phyloP scores from a whole-genome alignment of 2,888 invertebrate genomes.

The Metellina segmentata region DNA sequence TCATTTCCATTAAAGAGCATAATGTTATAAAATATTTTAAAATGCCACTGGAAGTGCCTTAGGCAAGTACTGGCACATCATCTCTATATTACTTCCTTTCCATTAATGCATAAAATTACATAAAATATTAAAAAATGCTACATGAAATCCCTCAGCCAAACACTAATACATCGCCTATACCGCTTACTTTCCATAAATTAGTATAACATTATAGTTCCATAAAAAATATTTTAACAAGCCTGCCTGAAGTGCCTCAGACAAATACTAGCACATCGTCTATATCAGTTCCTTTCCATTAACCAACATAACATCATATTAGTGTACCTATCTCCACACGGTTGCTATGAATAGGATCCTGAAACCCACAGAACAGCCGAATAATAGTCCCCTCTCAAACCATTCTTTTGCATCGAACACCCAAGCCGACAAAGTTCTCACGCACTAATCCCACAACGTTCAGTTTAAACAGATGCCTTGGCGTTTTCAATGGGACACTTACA shows the following conservation, averaged over 20 bases:
- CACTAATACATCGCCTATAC: background rate
- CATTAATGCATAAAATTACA: background rate
- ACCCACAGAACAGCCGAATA: background rate
- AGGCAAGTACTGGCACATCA: too few species aligned
- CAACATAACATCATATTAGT: background rate
- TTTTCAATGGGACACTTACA: slow-evolving; percentile 44
- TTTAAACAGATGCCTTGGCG: slow-evolving; percentile 64
- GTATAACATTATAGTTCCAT: background rate
- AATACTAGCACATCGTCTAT: background rate
- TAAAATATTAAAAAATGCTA: too few species aligned
- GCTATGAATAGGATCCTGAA: background rate
- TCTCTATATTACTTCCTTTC: background rate
- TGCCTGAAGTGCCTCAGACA: too few species aligned
- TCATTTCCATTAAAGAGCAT: too few species aligned
- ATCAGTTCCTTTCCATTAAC: background rate
- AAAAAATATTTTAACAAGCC: background rate
- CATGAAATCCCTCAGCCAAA: too few species aligned
- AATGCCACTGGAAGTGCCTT: too few species aligned
- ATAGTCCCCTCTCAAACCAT: slow-evolving; percentile 6
- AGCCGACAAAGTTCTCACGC: slow-evolving; percentile 75
- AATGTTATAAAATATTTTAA: too few species aligned
- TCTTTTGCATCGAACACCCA: slow-evolving; percentile 61
- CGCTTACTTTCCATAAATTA: background rate
- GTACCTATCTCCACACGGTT: background rate
- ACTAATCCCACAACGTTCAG: slow-evolving; percentile 43